Percentiles rank a stretch among this genome's conserved stretches.
These are phyloP conservation scores for Atherinosoma microstoma DNA, from an alignment of 2,797 vertebrate genomes.

Conservation along the genomic window DNA sequence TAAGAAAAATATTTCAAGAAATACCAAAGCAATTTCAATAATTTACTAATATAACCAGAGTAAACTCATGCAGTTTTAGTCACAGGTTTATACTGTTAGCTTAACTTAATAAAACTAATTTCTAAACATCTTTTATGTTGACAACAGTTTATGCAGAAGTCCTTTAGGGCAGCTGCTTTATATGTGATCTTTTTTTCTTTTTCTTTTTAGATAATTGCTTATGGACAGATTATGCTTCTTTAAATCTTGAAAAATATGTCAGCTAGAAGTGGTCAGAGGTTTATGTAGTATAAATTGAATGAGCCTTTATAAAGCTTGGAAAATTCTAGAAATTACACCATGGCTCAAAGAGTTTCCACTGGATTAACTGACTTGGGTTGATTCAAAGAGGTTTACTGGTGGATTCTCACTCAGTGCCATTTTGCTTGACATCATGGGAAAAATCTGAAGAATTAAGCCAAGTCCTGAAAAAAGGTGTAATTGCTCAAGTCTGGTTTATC, in stretches of 20 bases:
- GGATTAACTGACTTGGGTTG: neutral
- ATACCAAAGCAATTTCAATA: neutral
- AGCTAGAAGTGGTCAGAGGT: neutral
- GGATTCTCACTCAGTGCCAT: neutral
- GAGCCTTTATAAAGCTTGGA: neutral
- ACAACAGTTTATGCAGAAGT: neutral
- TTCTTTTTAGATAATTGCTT: neutral
- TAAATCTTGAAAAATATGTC: neutral
- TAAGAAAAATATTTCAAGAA: neutral
- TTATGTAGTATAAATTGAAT: neutral
- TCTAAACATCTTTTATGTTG: neutral
- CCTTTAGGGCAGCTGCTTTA: neutral
- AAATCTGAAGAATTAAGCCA: constrained; percentile 6
- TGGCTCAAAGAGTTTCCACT: neutral
- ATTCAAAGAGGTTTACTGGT: neutral
- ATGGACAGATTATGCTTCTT: neutral
- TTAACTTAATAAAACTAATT: neutral
- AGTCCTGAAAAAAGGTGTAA: neutral
- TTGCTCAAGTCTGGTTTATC: neutral
- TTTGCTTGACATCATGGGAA: constrained; percentile 1
- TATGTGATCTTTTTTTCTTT: neutral
- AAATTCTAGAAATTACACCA: neutral
- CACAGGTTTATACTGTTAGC: neutral
- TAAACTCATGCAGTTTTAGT: constrained; percentile 5
- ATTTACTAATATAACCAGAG: constrained; percentile 24